These are phyloP conservation scores for Styela plicata DNA, from an alignment of 23 tunicate species.

Conservation along the genomic window DNA sequence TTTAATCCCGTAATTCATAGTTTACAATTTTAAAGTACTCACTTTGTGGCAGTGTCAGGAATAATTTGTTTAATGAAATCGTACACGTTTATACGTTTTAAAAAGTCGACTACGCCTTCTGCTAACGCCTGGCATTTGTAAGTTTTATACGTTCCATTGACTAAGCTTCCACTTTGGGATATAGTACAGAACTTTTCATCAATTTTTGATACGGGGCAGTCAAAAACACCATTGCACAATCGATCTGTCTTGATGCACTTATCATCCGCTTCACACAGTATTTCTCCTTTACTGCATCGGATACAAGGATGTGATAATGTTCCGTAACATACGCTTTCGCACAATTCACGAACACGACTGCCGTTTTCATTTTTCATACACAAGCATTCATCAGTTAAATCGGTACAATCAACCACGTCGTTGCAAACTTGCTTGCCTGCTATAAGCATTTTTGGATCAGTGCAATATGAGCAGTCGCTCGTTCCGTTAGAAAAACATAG, in stretches of 20 bases:
- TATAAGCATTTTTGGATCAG: conserved; percentile 15
- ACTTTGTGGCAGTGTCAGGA: too few species aligned
- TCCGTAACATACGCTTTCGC: conserved; percentile 25
- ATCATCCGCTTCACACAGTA: conserved; percentile 26
- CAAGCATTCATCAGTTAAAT: conserved; percentile 50
- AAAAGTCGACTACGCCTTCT: too few species aligned
- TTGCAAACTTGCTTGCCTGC: conserved; percentile 43
- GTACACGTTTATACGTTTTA: too few species aligned
- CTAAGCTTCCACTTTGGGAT: not conserved
- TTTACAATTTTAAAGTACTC: too few species aligned
- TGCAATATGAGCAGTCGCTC: conserved; percentile 21
- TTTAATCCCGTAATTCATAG: too few species aligned
- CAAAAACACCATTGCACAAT: conserved; percentile 33
- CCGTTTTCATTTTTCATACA: not conserved
- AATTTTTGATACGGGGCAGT: conserved; percentile 20
- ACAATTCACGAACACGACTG: not conserved
- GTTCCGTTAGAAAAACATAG: conserved; percentile 31
- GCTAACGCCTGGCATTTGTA: too few species aligned
- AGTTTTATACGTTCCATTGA: not conserved
- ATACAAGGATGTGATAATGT: not conserved
- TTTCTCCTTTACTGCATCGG: conserved; percentile 18
- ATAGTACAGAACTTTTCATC: conserved; percentile 32
- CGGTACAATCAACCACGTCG: conserved; percentile 35
- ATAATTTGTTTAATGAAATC: too few species aligned
- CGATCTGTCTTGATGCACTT: conserved; percentile 2